Evolutionary conservation across 2,888 invertebrate species (phyloP), one percentile per base, ranked within the genome.

Genomic region (Eupithecia subfuscata): DNA sequence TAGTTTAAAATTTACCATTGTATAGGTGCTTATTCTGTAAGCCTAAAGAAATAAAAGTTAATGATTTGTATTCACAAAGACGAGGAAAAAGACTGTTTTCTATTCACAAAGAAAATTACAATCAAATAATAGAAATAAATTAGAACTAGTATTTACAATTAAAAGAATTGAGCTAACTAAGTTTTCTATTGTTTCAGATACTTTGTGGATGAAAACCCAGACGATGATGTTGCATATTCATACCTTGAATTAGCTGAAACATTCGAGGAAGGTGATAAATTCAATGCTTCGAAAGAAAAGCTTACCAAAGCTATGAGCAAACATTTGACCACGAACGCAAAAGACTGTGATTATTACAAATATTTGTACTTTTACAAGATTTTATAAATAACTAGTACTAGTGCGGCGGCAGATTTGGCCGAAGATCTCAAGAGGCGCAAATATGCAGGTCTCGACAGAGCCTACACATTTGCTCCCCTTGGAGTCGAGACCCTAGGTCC

Each of bases 281-380:
- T 89, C 60, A 88, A 89, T 70, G 82, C 84, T 0, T 45, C 87
- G 0, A 91, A 90, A 77, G 84, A 88, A 69, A 85, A 83, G 80
- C 85, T 88, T 85, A 81, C 85, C 1, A 84, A 87, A 78, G 84
- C 84, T 0, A 91, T 91, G 22, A 85, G 86, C n/a, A 81, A 85
- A 3, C 85, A 90, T 74, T 76, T 91, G 1, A 79, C 71, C 8
- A 77, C 69, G 0, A 83, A 85, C 40, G 87, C 87, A 1, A 82
- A 79, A 65, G 70, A 82, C 43, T 76, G 75, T 40, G 81, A 85
- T 1, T 88, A 82, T 80, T 89, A 83, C 70, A 91, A 90, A 81
- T 91, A 85, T 84, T 77, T 92, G 37, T 87, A 91, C 79, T 85
- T 89, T 77, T 87, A 88, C 81, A 60, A 67, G 11, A 67, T 12